Conservation (phyloP, 2,113 vertebrate genomes). For the Gymnobelideus leadbeateri region DNA sequence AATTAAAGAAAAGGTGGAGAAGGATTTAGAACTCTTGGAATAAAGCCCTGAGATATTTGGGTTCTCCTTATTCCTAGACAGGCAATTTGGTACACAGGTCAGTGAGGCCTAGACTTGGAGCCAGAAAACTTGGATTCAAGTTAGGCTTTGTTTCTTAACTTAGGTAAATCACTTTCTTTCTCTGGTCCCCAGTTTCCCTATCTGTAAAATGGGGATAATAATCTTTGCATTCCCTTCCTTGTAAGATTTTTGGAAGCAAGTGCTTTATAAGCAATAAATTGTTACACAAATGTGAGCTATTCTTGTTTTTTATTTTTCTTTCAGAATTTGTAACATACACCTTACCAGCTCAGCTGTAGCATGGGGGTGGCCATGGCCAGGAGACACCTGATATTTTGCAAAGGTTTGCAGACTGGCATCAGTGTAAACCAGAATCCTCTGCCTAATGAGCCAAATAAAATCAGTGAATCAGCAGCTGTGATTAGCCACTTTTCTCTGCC, state of each 20-base stretch:
- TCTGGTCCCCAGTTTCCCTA: not conserved
- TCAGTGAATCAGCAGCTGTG: not conserved
- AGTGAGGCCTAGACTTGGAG: not conserved
- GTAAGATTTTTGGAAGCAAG: not conserved
- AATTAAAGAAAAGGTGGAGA: conserved; percentile 64
- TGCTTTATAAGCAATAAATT: not conserved
- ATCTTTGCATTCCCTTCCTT: not conserved
- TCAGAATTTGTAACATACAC: not conserved
- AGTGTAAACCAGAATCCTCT: not conserved
- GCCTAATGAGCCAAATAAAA: not conserved
- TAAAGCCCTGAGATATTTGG: not conserved
- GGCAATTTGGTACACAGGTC: not conserved
- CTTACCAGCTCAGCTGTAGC: not conserved
- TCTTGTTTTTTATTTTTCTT: conserved; percentile 49
- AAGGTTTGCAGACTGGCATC: too few species aligned
- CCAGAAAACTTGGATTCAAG: not conserved
- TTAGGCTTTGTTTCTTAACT: not conserved
- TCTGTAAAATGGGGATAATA: not conserved
- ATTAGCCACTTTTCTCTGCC: not conserved
- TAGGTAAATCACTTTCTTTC: not conserved
- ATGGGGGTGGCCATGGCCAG: not conserved
- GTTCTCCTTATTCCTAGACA: not conserved
- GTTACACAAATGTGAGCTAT: not conserved
- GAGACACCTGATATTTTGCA: not conserved
- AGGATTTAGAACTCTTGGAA: conserved; percentile 17